Base-by-base conservation (phyloP, 2,113 vertebrate species). In the Acrocephalus arundinaceus region DNA sequence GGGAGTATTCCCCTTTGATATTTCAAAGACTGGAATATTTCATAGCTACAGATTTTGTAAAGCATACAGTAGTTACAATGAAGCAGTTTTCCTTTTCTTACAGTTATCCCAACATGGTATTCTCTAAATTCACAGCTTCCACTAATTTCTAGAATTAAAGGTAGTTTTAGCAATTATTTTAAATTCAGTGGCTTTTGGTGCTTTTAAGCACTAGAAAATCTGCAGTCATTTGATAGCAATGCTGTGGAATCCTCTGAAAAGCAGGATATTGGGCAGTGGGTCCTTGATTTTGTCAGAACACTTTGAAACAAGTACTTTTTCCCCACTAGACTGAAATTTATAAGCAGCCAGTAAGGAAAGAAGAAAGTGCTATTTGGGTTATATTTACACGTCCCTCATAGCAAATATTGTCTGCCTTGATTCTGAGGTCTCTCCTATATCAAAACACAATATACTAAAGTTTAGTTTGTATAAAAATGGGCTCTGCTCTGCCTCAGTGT, bases 271-370 rank as follows among this genome's bases (percentile, higher is more conserved):
- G 84, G 68, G 16, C 59, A 88, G 9, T 0, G 4, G 55, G 83
- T 78, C 80, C 83, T 90, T 71, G 57, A n/a, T 75, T 84, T 89
- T 94, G 61, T n/a, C 51, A 89, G 68, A 80, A 72, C 63, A 89
- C 45, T 55, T 86, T 71, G 45, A 84, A 86, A 67, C 24, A 71
- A 49, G 14, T 25, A 45, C 11, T 13, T 74, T 86, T 71, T 27
- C 24, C 24, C 55, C 27, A 46, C 43, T 11, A n/a, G 39, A 61
- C 24, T 49, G 61, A 74, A 73, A 74, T 75, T 43, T 57, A 37
- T 41, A 67, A 92, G 65, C 39, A 59, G 33, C 5, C 52, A 74
- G 80, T 45, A n/a, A 59, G n/a, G 52, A 85, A 70, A 77, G 41
- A 74, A 84, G 54, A 54, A 89, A 59, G 30, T 61, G 24, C 5